These are phyloP conservation scores for Turritopsis dohrnii DNA, from an alignment of 30 jellyfish, hydroid and myxozoan genomes.

Conservation along the genomic window DNA sequence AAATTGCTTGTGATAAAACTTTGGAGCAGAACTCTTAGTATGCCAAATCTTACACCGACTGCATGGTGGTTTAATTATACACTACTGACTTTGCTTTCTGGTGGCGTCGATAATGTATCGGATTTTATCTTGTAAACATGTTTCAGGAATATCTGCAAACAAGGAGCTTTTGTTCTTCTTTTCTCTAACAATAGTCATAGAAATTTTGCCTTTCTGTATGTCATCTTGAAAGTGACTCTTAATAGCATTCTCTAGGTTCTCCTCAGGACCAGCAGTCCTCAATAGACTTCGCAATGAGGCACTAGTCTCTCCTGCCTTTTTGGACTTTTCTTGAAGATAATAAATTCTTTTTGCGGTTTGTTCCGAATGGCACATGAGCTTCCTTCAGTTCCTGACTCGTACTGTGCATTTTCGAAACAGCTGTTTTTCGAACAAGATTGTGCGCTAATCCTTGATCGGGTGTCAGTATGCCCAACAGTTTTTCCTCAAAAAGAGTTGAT, in stretches of 20 bases:
- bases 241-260: background rate
- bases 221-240: background rate
- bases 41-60: background rate
- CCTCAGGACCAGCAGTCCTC: background rate
- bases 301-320: slow-evolving; percentile 16
- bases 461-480: slow-evolving; percentile 28
- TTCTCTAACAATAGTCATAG: background rate
- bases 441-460: slow-evolving; percentile 11
- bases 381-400: background rate
- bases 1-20: background rate
- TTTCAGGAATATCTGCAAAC: background rate
- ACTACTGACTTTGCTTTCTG: no score
- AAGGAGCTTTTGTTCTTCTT: background rate
- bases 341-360: background rate
- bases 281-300: background rate
- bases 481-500: slow-evolving; percentile 23
- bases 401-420: slow-evolving; percentile 6
- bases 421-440: slow-evolving; percentile 13
- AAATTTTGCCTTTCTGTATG: background rate
- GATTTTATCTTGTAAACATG: background rate
- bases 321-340: background rate
- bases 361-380: background rate
- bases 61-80: no score
- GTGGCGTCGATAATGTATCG: background rate
- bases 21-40: background rate